Evolutionary conservation across 2,113 vertebrate genomes (phyloP).

Genomic region (Pterophyllum scalare): DNA sequence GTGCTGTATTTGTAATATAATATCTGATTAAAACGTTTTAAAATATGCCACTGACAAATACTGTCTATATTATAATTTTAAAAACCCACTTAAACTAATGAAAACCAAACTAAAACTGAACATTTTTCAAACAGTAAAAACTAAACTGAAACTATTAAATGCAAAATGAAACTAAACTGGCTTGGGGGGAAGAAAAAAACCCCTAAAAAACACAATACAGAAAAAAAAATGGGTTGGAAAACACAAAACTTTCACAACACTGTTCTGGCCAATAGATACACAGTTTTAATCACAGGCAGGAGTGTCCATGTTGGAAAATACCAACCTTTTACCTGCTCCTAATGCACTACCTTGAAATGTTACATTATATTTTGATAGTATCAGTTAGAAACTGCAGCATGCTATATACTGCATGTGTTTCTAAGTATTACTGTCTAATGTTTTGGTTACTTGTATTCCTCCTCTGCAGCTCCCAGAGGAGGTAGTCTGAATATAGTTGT

Average conservation of each 20-base stretch:
- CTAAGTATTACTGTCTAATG: too few relatives aligned
- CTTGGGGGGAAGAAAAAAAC: background rate
- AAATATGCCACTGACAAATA: background rate
- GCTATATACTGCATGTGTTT: background rate
- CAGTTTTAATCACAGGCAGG: background rate
- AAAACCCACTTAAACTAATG: fast-evolving
- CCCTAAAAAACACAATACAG: fast-evolving
- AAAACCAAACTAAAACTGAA: background rate
- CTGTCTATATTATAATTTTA: background rate
- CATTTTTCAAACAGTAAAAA: background rate
- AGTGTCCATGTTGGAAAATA: background rate
- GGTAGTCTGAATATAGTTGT: background rate
- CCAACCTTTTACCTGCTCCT: background rate
- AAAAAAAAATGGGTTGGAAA: background rate
- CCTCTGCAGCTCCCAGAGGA: too few relatives aligned
- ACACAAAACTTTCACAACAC: background rate
- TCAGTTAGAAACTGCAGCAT: fast-evolving
- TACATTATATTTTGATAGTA: background rate
- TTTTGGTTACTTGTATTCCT: too few relatives aligned
- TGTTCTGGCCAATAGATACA: background rate
- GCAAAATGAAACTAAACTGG: background rate
- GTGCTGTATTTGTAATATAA: background rate
- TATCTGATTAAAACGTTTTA: fast-evolving
- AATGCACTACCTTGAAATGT: background rate
- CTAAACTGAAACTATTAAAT: background rate